Evolutionary conservation across 2,888 invertebrate species (phyloP), one percentile per base, ranked within the genome.

Genomic region (Megalurothrips usitatus): DNA sequence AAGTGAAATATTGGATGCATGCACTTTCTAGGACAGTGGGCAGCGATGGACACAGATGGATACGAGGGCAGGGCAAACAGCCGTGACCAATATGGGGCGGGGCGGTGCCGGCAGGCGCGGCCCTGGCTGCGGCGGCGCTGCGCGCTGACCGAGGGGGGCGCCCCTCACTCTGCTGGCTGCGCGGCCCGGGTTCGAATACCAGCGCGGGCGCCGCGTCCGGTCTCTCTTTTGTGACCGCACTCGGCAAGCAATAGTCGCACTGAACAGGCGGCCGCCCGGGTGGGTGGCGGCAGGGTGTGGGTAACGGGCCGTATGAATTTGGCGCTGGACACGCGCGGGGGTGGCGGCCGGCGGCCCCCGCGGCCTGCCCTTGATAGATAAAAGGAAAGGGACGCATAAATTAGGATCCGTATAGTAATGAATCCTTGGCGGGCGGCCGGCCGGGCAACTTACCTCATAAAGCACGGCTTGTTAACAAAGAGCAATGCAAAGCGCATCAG

Each of bases 311-410:
- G 34, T 43, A 43, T 43, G 34, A 43, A 43, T 52, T 52, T 10
- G 52, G 52, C 52, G 52, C 19, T 52, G 63, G 23, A 23, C 68
- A 23, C n/a, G 68, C 68, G 23, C 23, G 23, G 6, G n/a, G 68
- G 68, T 4, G n/a, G 23, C 68, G 68, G 11, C 68, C 23, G 68
- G 23, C 68, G n/a, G 2, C 17, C 63, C 63, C n/a, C 9, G 19
- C 68, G 68, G 68, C 68, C 68, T 68, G 68, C 68, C 68, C 68
- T 68, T 68, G 68, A 68, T 68, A 68, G 68, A 68, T 68, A 68
- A 68, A 68, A 68, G 23, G 68, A 68, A 68, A 68, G 23, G 23
- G 68, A 68, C n/a, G 68, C 68, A 68, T 68, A 68, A 68, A 68
- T 68, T 68, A 68, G 68, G 23, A 68, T 68, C 68, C 68, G 23